These are phyloP conservation scores for Lochmaea capreae DNA, from an alignment of 2,888 invertebrate genomes.

Conservation along the genomic window DNA sequence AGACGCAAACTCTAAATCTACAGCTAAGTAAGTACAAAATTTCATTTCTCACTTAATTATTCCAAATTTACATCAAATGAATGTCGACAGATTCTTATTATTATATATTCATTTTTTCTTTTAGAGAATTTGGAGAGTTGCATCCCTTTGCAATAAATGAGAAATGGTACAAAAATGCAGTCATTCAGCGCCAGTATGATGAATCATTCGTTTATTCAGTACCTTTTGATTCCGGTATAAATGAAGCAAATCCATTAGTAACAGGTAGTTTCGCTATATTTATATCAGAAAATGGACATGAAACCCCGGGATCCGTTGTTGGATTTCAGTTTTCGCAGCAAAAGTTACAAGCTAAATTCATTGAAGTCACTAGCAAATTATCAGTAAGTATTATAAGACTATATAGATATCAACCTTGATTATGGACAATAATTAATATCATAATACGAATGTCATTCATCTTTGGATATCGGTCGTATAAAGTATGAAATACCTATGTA, in stretches of 20 bases:
- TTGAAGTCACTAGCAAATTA: slow-evolving; percentile 73
- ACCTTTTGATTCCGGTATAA: slow-evolving; percentile 68
- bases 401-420: neutral
- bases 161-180: slow-evolving; percentile 91
- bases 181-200: slow-evolving; percentile 84
- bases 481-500: too few relatives aligned
- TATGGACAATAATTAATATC: neutral
- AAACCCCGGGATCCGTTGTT: slow-evolving; percentile 89
- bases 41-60: neutral
- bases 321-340: slow-evolving; percentile 86
- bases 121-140: slow-evolving; percentile 80
- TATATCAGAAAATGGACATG: slow-evolving; percentile 78
- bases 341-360: slow-evolving; percentile 76
- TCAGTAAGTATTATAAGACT: slow-evolving; percentile 57
- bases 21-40: slow-evolving; percentile 34
- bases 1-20: slow-evolving; percentile 40
- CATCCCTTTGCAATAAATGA: slow-evolving; percentile 86
- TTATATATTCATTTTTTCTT: slow-evolving; percentile 11
- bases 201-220: slow-evolving; percentile 84
- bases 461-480: too few relatives aligned
- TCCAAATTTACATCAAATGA: neutral
- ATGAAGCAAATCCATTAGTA: slow-evolving; percentile 72
- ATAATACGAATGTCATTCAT: too few relatives aligned
- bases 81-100: neutral
- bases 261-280: slow-evolving; percentile 89